A percentile compares a stretch with the other conserved stretches of the same genome.
These are phyloP conservation scores for Myotis findleyi DNA, from an alignment of 2,797 vertebrate genomes.

Conservation along the genomic window DNA sequence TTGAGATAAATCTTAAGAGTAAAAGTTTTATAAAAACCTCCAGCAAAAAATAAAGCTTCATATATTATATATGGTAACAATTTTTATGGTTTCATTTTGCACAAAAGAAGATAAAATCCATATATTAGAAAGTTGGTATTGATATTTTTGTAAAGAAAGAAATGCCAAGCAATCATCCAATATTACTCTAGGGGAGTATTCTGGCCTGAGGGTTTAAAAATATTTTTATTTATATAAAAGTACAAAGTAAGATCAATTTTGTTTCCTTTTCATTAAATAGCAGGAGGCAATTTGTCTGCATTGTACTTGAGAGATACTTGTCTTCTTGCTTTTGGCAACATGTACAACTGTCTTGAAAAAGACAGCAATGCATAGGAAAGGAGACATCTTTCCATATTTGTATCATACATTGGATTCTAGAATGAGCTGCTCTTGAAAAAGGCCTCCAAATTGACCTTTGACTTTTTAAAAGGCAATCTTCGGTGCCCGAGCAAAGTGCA, in stretches of 20 bases:
- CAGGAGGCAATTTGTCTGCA: conserved; percentile 62
- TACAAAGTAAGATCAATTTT: conserved; percentile 63
- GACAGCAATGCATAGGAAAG: background rate
- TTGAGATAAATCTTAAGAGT: conserved; percentile 48
- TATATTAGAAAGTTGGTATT: background rate
- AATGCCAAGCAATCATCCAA: conserved; percentile 58
- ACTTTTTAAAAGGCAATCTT: conserved; percentile 23
- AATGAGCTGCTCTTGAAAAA: conserved; percentile 50
- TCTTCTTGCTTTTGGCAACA: conserved; percentile 54
- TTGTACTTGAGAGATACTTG: conserved; percentile 54
- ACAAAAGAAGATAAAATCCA: conserved; percentile 57
- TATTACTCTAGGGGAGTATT: conserved; percentile 64
- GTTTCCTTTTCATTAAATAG: conserved; percentile 69
- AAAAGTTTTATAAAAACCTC: conserved; percentile 43
- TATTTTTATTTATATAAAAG: conserved; percentile 69
- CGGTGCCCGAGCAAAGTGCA: background rate
- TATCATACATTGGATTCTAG: background rate
- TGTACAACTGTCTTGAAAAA: conserved; percentile 47
- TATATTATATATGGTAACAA: conserved; percentile 43
- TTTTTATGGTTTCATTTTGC: conserved; percentile 58
- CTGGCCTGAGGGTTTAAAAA: conserved; percentile 54
- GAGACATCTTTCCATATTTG: conserved; percentile 3
- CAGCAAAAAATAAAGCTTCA: conserved; percentile 13
- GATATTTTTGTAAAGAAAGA: conserved; percentile 65
- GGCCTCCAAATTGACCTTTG: background rate